phyloP scores from a whole-genome alignment of 1,140 invertebrate species.

The Paramacrobiotus metropolitanus region DNA sequence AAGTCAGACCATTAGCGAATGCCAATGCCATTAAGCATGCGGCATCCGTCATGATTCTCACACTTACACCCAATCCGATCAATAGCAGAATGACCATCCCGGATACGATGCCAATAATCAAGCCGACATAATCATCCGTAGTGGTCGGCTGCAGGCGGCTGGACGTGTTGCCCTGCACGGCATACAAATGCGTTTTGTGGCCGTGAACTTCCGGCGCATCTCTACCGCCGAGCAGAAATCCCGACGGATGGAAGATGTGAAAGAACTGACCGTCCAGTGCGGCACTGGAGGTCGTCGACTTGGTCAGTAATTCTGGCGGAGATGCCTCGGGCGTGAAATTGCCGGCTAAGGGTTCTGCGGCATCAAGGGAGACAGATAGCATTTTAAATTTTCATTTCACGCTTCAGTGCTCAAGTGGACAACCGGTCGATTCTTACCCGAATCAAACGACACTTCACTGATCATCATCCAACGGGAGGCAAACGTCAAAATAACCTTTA shows the following conservation, averaged over 20 bases:
- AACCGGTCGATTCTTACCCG: slow-evolving; percentile 10
- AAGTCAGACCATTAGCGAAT: not conserved
- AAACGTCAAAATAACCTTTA: slow-evolving; percentile 54
- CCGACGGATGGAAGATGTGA: slow-evolving; percentile 3
- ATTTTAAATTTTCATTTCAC: not conserved
- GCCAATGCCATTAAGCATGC: not conserved
- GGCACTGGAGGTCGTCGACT: not conserved
- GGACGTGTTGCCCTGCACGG: not conserved
- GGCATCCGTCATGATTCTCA: not conserved
- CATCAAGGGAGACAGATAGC: not conserved
- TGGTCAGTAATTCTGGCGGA: not conserved
- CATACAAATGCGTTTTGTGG: not conserved
- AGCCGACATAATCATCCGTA: slow-evolving; percentile 2
- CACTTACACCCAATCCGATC: not conserved
- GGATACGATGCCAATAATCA: not conserved
- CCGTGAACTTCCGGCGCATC: not conserved
- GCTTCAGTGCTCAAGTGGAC: not conserved
- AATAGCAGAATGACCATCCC: not conserved
- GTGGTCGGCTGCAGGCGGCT: not conserved
- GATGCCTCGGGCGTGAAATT: slow-evolving; percentile 4
- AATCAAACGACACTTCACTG: slow-evolving; percentile 42
- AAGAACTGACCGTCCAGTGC: slow-evolving; percentile 1
- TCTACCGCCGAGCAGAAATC: not conserved
- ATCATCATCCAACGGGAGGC: slow-evolving; percentile 65
- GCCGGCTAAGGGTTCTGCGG: not conserved